Conservation (phyloP, 2,888 invertebrate genomes). For the Tinea pellionella region DNA sequence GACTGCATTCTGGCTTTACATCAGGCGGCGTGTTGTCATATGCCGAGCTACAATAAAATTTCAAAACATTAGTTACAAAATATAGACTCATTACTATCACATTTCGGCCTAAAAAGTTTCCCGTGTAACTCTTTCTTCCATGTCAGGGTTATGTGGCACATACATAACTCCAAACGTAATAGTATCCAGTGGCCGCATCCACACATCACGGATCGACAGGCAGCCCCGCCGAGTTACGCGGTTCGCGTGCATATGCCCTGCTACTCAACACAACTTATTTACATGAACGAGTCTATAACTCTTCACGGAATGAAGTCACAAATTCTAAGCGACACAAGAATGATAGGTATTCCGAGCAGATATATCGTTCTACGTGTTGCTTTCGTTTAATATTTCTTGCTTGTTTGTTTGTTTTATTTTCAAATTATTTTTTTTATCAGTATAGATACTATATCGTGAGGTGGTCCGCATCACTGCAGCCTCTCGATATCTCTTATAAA, state of each 20-base stretch:
- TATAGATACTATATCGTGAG: no score
- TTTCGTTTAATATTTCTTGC: not conserved
- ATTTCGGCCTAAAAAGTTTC: no score
- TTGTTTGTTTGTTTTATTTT: no score
- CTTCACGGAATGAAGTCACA: constrained; percentile 51
- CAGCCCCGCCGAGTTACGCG: constrained; percentile 27
- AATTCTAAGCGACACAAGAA: constrained; percentile 24
- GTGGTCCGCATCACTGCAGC: no score
- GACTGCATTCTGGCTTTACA: no score
- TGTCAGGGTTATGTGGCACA: constrained; percentile 8
- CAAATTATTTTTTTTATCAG: no score
- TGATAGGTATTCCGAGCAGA: not conserved
- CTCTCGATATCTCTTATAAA: no score
- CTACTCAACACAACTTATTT: constrained; percentile 34
- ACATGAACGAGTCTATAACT: constrained; percentile 41
- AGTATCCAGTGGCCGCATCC: constrained; percentile 30
- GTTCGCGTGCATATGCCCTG: constrained; percentile 41
- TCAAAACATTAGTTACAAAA: not conserved
- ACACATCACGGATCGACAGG: constrained; percentile 53
- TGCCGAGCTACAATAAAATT: no score
- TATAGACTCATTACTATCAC: no score
- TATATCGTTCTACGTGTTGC: constrained; percentile 3
- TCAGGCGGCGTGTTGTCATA: no score
- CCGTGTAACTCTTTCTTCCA: no score
- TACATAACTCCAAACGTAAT: not conserved